Evolutionary conservation across 2,888 invertebrate genomes (phyloP).

Genomic region (Sesamia inferens): DNA sequence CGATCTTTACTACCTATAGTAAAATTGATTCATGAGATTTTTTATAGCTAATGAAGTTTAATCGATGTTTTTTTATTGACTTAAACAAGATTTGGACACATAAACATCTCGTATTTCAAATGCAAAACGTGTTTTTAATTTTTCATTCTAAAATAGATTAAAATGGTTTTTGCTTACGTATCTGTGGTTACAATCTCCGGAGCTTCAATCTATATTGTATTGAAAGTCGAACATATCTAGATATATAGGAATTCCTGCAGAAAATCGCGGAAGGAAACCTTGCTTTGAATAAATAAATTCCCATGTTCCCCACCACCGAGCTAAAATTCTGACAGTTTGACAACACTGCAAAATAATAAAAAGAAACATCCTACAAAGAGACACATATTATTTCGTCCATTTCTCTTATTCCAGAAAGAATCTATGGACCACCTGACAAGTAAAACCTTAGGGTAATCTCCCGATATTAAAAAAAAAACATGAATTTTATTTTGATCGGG

Average conservation of each 20-base stretch:
- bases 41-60: conserved; percentile 18
- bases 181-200: background rate
- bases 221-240: background rate
- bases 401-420: background rate
- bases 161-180: background rate
- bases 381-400: background rate
- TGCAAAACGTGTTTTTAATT: background rate
- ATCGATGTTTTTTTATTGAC: conserved; percentile 4
- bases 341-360: background rate
- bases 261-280: background rate
- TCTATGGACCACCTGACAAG: background rate
- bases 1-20: conserved; percentile 8
- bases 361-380: background rate
- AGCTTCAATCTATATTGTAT: background rate
- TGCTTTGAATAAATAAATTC: background rate
- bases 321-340: background rate
- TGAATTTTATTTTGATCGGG: no score
- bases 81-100: conserved; percentile 2
- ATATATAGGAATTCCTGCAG: background rate
- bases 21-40: conserved; percentile 21
- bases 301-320: background rate
- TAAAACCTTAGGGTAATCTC: background rate
- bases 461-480: no score
- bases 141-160: background rate
- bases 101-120: background rate